Evolutionary conservation across 2,797 vertebrate species (phyloP).

Genomic region (Natrix natrix): DNA sequence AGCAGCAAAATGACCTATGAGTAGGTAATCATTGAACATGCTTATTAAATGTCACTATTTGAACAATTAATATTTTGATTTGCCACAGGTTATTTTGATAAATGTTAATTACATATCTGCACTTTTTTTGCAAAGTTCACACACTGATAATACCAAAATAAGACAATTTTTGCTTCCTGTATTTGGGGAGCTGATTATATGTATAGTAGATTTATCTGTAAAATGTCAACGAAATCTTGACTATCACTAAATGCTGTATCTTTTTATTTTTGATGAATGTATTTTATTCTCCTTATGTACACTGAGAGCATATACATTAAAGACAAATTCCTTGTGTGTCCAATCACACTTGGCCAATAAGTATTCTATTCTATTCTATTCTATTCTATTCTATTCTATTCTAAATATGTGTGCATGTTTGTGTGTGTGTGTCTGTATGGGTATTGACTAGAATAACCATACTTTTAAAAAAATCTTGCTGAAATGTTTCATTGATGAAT

Average conservation of each 20-base stretch:
- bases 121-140: constrained; percentile 69
- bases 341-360: no score
- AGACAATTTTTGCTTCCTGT: constrained; percentile 72
- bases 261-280: no score
- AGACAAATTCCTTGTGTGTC: no score
- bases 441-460: constrained; percentile 58
- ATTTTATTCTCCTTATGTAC: no score
- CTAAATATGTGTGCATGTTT: constrained; percentile 66
- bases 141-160: constrained; percentile 70
- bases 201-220: constrained; percentile 73
- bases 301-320: no score
- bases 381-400: no score
- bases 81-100: constrained; percentile 68
- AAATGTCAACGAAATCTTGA: constrained; percentile 65
- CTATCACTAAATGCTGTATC: no score
- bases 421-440: constrained; percentile 72
- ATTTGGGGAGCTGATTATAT: constrained; percentile 75
- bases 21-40: constrained; percentile 65
- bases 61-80: constrained; percentile 71
- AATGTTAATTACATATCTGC: constrained; percentile 68
- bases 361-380: no score
- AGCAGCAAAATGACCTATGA: constrained; percentile 57
- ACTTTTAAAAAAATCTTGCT: constrained; percentile 51
- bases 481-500: constrained; percentile 61
- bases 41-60: constrained; percentile 66